Percentiles rank a stretch among this genome's conserved stretches.
Evolutionary conservation across 2,888 invertebrate species (phyloP).

Genomic region (Reticulitermes lucifugus): DNA sequence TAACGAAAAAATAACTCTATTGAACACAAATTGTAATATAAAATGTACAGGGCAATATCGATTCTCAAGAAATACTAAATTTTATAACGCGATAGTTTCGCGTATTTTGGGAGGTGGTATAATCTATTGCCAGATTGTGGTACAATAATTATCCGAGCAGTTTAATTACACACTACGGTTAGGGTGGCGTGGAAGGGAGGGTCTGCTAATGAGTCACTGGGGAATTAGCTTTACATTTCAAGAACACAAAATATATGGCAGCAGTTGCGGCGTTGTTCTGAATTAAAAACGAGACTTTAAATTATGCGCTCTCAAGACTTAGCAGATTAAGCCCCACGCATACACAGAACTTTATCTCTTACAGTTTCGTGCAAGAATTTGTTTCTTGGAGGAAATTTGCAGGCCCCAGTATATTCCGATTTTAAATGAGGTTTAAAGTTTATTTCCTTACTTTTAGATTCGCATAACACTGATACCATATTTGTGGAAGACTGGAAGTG

Average conservation of each 20-base stretch:
- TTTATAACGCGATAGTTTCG: background rate
- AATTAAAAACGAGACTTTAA: conserved; percentile 35
- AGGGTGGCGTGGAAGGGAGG: background rate
- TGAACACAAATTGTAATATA: background rate
- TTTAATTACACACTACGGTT: background rate
- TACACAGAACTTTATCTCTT: background rate
- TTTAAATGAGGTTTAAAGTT: too few species aligned
- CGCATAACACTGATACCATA: too few species aligned
- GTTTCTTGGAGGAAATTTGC: background rate
- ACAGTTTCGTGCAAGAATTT: background rate
- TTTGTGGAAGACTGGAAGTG: too few species aligned
- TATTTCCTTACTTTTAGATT: too few species aligned
- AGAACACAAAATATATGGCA: conserved; percentile 35
- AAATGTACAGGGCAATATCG: background rate
- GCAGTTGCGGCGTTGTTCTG: conserved; percentile 9
- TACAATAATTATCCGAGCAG: conserved; percentile 28
- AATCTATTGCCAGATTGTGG: conserved; percentile 28
- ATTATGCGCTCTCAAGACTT: background rate
- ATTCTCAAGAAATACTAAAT: conserved; percentile 18
- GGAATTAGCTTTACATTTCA: conserved; percentile 39
- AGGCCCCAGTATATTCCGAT: background rate
- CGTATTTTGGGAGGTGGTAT: background rate
- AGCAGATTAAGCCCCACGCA: background rate
- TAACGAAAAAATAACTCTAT: background rate
- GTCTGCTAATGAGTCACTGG: conserved; percentile 37